phyloP scores from a whole-genome alignment of 1,140 invertebrate genomes.

The Nephotettix cincticeps region DNA sequence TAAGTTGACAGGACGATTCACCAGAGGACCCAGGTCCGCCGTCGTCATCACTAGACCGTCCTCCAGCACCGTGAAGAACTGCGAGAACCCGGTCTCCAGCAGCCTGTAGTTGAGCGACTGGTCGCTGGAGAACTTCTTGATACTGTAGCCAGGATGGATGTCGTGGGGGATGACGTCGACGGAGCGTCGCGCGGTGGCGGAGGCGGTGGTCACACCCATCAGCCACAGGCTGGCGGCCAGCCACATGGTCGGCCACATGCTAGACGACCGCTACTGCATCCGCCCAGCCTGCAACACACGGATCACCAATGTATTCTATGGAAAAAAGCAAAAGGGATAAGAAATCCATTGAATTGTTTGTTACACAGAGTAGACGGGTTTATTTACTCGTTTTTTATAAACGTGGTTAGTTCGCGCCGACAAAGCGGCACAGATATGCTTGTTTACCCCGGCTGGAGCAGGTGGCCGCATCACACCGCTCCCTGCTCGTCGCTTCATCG shows the following conservation, averaged over 20 bases:
- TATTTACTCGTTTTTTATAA: no score
- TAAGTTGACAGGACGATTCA: slow-evolving; percentile 75
- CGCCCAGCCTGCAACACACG: neutral
- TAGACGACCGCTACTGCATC: neutral
- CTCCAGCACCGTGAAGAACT: slow-evolving; percentile 83
- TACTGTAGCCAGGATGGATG: slow-evolving; percentile 79
- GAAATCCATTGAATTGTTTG: no score
- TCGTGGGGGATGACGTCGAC: slow-evolving; percentile 61
- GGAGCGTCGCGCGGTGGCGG: slow-evolving; percentile 33
- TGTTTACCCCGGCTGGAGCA: no score
- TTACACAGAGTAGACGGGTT: no score
- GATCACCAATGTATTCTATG: no score
- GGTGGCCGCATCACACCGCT: no score
- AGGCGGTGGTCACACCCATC: neutral
- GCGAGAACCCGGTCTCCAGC: slow-evolving; percentile 72
- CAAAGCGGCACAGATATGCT: no score
- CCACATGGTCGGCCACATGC: slow-evolving; percentile 15
- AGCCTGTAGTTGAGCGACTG: slow-evolving; percentile 61
- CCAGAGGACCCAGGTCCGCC: slow-evolving; percentile 73
- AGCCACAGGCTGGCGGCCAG: neutral
- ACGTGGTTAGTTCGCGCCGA: no score
- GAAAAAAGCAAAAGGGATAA: no score
- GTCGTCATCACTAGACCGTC: slow-evolving; percentile 90
- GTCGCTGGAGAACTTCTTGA: slow-evolving; percentile 64
- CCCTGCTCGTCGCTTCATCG: no score